Percentiles rank a stretch among this genome's conserved stretches.
phyloP scores from a whole-genome alignment of 2,797 vertebrate genomes.

The Corythornis leucogaster region DNA sequence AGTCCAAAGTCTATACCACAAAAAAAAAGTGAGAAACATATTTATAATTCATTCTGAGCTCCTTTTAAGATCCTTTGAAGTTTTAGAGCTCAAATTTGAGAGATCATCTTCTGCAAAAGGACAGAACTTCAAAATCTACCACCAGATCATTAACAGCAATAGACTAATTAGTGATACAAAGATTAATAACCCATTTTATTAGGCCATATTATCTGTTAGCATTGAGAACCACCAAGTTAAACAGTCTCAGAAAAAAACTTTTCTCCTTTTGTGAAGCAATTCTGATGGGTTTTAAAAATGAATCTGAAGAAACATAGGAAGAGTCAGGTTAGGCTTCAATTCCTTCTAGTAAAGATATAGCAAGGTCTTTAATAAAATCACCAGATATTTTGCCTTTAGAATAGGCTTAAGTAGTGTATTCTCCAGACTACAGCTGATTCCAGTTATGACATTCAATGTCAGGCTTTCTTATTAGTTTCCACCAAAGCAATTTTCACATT shows the following conservation, averaged over 20 bases:
- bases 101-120: neutral
- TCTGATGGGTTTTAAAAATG: neutral
- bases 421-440: neutral
- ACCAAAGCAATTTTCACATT: neutral
- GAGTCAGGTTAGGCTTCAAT: neutral
- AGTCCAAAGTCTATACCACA: neutral
- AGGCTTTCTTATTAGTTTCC: conserved; percentile 6
- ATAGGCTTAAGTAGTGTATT: neutral
- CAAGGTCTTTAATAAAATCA: neutral
- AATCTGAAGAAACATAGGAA: neutral
- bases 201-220: neutral
- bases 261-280: neutral
- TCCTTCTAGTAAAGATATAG: neutral
- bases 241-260: neutral
- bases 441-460: neutral
- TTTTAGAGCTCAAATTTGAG: neutral
- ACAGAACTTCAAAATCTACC: conserved; percentile 1
- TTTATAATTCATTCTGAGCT: neutral
- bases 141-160: neutral
- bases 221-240: conserved; percentile 6
- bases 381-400: neutral
- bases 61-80: conserved; percentile 11
- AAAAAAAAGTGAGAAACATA: neutral
- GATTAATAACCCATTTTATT: neutral
- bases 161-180: neutral